Base-by-base conservation (phyloP, 2,113 vertebrate species). In the Corythornis madagascariensis region DNA sequence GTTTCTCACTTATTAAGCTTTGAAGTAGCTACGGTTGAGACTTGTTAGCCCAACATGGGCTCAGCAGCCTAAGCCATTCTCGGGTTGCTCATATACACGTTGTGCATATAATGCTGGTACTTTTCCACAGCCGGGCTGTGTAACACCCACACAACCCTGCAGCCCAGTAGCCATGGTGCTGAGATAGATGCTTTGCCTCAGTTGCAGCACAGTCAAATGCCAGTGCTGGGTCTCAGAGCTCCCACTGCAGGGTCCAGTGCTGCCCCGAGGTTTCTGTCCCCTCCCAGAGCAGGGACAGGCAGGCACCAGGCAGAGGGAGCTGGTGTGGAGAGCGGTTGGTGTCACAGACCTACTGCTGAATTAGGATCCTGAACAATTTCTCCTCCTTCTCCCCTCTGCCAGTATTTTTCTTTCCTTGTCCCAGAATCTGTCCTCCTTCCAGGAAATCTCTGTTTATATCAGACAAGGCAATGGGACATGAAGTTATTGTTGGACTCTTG, bases 381-480 rank as follows among this genome's bases (percentile, higher is more conserved):
- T 91, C 80, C 60, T 84, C 31, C 67, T 66, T 31, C 40, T 90
- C n/a, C 73, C 21, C 61, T 78, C 61, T 15, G 33, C 29, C 74
- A 82, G 42, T 61, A 69, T 65, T 91, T 89, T 91, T 53, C 63
- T 59, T 65, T 65, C 55, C 60, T 55, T 83, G 64, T 66, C 74
- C 71, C 60, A 92, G 59, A 92, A 70, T 59, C 72, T 87, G 42
- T 65, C 55, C 56, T 86, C 76, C 38, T 91, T 84, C 74, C 75
- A 89, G 87, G 72, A 95, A 94, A 90, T 73, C 63, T 89, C 78
- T 76, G 22, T 88, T 89, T 91, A 6, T 79, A 73, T 88, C 86
- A 83, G 72, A 60, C 59, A 73, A 83, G 72, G 87, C 86, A 88
- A 59, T 33, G 60, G 94, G 76, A 92, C 56, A 53, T 26, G 53